Base-by-base conservation (phyloP, 2,113 vertebrate species). In the Syngnathus floridae region DNA sequence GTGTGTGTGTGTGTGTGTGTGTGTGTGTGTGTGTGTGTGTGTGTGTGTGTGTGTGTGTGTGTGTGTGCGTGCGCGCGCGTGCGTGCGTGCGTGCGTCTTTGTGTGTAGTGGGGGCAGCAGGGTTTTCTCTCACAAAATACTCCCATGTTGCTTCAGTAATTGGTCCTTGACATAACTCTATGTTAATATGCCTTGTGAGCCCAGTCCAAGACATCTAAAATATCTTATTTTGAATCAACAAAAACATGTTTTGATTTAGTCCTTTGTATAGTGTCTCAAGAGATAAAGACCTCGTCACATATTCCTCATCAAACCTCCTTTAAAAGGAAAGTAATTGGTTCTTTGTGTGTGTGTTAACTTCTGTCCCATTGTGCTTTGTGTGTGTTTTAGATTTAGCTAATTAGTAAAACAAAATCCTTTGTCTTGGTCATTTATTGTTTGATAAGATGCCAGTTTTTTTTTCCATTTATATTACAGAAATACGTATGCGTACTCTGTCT, bases 131-230 rank as follows among this genome's bases (percentile, higher is more conserved):
- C 38, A 26, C 59, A 73, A 80, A 75, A 75, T 67, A 72, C 76
- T 73, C 75, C 74, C 78, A 74, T 67, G 77, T 76, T 66, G 66
- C 75, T 78, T 76, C 60, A 72, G 65, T 79, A 81, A 82, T 84
- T 82, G 80, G 82, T 78, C 72, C 66, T 80, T 84, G 74, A 82
- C 77, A 74, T 5, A 7, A 21, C 49, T 71, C 55, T 37, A 62
- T 43, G 46, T 21, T 59, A 17, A 65, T 73, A 73, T 69, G 48
- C 61, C 45, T 48, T 51, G 60, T 68, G 58, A 69, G 21, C 55
- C 36, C 57, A 49, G 14, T 62, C 31, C 54, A 62, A n/a, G n/a
- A 40, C 59, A 48, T 49, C 52, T 70, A 38, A 3, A 36, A 43
- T 35, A 12, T 13, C 38, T 43, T 11, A 31, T 65, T 38, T 65